Evolutionary conservation across 2,113 vertebrate species (phyloP), one percentile per base, ranked within the genome.

Genomic region (Vimba vimba): DNA sequence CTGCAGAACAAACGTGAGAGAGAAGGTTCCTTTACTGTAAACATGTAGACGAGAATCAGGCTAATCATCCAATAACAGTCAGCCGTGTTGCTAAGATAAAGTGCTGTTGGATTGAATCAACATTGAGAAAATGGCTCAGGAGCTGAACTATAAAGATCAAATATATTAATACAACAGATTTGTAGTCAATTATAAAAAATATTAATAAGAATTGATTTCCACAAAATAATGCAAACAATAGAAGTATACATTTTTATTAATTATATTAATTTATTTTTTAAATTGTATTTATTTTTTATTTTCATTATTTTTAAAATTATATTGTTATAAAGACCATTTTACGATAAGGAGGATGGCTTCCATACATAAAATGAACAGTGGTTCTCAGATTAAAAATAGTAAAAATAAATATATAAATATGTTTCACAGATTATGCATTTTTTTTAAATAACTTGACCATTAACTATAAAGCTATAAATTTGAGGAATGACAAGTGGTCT

Each of bases 81-180:
- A 73, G 39, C 43, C 5, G 5, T 74, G 69, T 74, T 74, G 39
- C 69, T 45, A 45, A 73, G 69, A 74, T 74, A n/a, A 47, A 74
- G 23, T 47, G 23, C 71, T 74, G 23, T 74, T 47, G 23, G 43
- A 74, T 47, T 45, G 71, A 47, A 74, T 47, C 11, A 74, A 8
- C 36, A n/a, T 73, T 43, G 10, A 10, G 10, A n/a, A 73, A 73
- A 43, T 43, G 36, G 69, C 19, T 12, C 36, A 43, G 36, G 36
- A 43, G 6, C 33, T 21, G 68, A 23, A 39, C 36, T n/a, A 33
- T 73, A 39, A 43, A 73, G 9, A 71, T n/a, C 17, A 30, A 68
- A 68, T 73, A 73, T 73, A 43, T 21, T n/a, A 73, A 39, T 43
- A 43, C 69, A 71, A 71, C 9, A 73, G 19, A 73, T 73, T 19